Evolutionary conservation across 2,888 invertebrate species (phyloP), one percentile per base, ranked within the genome.

Genomic region (Drosophila mulleri): DNA sequence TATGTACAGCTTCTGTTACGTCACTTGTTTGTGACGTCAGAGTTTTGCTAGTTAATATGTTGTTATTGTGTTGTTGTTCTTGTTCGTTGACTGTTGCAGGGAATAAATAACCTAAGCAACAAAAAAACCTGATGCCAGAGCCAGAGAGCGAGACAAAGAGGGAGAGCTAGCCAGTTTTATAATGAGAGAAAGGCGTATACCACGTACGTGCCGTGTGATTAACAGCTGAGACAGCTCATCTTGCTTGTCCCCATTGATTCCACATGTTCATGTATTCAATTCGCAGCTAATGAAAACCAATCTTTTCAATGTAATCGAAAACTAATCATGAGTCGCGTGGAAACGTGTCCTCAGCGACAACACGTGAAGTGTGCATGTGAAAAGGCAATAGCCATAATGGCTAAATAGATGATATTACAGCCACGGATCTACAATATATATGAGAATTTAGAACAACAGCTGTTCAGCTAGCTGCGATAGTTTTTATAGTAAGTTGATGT

Each of bases 21-120:
- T 75, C 75, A 75, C 23, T 32, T 52, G 45, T 37, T 14, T 47
- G 63, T 74, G 74, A 76, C 75, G 75, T 76, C 77, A 76, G 58
- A 39, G 58, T 18, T 18, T 18, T 6, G 26, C 48, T 23, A 9
- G 47, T 18, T 63, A 42, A 32, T 67, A 39, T 39, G 14, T 29
- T 29, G 29, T n/a, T n/a, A n/a, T n/a, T n/a, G n/a, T n/a, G n/a
- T n/a, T 26, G 35, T 53, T 32, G 16, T 48, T 67, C 45, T 63
- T 45, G 48, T 26, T n/a, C 57, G 35, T 20, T 62, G 61, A 67
- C 53, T 72, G 72, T 56, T 57, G 35, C 67, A 14, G 5, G 1
- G 48, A 63, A 63, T 72, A 44, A 61, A 72, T 72, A 75, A 50
- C n/a, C 53, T 16, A 45, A 41, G n/a, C 41, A 9, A 18, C 23